phyloP scores from a whole-genome alignment of 2,888 invertebrate genomes.

The Criorhina ranunculi region DNA sequence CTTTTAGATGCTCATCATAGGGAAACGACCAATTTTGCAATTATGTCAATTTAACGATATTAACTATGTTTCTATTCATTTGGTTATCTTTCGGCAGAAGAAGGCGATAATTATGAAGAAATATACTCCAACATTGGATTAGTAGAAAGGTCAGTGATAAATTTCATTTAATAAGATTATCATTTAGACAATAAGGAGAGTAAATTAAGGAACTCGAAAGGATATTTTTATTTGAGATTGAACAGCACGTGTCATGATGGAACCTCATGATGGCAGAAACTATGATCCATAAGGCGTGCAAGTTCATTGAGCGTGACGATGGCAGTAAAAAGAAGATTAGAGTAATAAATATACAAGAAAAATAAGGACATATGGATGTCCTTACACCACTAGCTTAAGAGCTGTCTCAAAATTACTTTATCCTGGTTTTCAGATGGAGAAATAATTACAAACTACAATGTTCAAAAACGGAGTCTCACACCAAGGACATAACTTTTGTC shows the following conservation, averaged over 20 bases:
- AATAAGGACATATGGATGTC: too few relatives aligned
- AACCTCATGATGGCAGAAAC: background rate
- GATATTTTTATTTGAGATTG: background rate
- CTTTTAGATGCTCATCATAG: background rate
- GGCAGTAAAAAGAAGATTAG: too few relatives aligned
- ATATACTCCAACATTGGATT: background rate
- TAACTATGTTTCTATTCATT: slow-evolving; percentile 35
- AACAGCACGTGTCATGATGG: background rate
- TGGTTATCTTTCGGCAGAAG: background rate
- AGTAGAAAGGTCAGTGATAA: slow-evolving; percentile 7
- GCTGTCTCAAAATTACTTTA: too few relatives aligned
- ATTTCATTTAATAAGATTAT: slow-evolving; percentile 34
- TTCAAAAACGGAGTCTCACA: too few relatives aligned
- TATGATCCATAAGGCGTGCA: too few relatives aligned
- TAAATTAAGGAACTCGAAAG: background rate
- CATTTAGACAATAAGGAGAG: background rate
- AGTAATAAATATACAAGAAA: too few relatives aligned
- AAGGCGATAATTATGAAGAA: background rate
- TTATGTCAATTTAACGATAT: slow-evolving; percentile 26
- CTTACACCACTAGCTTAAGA: too few relatives aligned
- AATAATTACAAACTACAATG: too few relatives aligned
- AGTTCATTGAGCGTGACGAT: too few relatives aligned
- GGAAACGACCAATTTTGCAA: slow-evolving; percentile 11
- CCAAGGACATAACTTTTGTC: too few relatives aligned
- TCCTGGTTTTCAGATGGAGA: too few relatives aligned